These are phyloP conservation scores for Phalera bucephala DNA, from an alignment of 2,888 invertebrate genomes.

Conservation along the genomic window DNA sequence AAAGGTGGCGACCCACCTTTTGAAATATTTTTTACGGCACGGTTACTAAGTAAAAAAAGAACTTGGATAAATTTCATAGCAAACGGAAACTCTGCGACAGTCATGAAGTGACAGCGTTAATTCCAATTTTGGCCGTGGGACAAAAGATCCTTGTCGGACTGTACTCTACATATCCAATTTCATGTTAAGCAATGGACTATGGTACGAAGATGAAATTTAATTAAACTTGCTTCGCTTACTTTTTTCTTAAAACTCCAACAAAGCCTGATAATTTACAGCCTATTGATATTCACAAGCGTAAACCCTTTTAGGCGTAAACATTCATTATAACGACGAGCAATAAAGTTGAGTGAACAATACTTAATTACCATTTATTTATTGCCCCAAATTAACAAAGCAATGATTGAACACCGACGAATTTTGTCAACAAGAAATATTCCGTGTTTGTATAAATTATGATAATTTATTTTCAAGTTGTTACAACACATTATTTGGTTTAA, in stretches of 20 bases:
- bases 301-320: slow-evolving; percentile 31
- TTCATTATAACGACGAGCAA: slow-evolving; percentile 29
- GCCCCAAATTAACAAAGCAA: slow-evolving; percentile 37
- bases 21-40: no score
- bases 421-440: slow-evolving; percentile 31
- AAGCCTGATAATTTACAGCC: slow-evolving; percentile 24
- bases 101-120: no score
- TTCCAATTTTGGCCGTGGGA: no score
- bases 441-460: slow-evolving; percentile 42
- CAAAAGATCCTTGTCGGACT: no score
- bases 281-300: slow-evolving; percentile 26
- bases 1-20: no score
- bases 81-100: no score
- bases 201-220: background rate
- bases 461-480: slow-evolving; percentile 28
- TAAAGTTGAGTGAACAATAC: slow-evolving; percentile 35
- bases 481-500: slow-evolving; percentile 10
- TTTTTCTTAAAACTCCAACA: slow-evolving; percentile 13
- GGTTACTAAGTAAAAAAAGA: no score
- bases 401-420: slow-evolving; percentile 22
- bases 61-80: no score
- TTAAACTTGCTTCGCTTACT: slow-evolving; percentile 1
- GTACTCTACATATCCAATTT: no score
- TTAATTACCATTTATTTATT: slow-evolving; percentile 40
- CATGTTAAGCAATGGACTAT: no score